Evolutionary conservation across 2,797 vertebrate genomes (phyloP).

Genomic region (Falco naumanni): DNA sequence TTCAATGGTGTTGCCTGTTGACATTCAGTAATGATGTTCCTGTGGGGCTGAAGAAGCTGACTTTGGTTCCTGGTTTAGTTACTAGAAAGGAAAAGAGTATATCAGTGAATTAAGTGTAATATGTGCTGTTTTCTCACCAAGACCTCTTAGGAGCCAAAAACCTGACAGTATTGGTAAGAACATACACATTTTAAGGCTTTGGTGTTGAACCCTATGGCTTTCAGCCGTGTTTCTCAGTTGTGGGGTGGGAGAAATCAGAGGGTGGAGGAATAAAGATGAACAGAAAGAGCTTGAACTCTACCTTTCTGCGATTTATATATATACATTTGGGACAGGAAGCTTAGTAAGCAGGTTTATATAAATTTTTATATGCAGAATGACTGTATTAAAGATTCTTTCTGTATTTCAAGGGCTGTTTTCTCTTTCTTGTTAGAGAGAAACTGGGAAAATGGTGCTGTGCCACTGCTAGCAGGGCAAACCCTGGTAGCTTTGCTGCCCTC

Average conservation of each 20-base stretch:
- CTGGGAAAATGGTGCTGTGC: background rate
- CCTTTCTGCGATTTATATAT: background rate
- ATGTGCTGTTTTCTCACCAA: background rate
- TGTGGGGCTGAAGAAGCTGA: background rate
- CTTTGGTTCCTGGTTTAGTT: background rate
- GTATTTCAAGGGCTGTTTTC: background rate
- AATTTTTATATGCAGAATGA: background rate
- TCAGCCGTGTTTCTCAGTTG: background rate
- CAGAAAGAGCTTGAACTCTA: background rate
- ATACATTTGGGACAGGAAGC: background rate
- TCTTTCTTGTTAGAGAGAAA: background rate
- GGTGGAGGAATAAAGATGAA: background rate
- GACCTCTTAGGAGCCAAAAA: background rate
- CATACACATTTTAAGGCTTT: background rate
- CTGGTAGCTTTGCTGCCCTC: background rate
- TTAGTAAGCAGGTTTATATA: background rate
- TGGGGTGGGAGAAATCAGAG: background rate
- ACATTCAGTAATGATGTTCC: fast-evolving
- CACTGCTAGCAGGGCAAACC: background rate
- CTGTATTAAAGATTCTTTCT: background rate
- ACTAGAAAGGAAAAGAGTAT: background rate
- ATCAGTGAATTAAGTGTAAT: background rate
- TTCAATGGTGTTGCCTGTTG: background rate
- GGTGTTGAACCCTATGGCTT: background rate
- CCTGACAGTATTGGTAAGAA: background rate